Evolutionary conservation across 2,113 vertebrate species (phyloP).

Genomic region (Cyprinus carpio): DNA sequence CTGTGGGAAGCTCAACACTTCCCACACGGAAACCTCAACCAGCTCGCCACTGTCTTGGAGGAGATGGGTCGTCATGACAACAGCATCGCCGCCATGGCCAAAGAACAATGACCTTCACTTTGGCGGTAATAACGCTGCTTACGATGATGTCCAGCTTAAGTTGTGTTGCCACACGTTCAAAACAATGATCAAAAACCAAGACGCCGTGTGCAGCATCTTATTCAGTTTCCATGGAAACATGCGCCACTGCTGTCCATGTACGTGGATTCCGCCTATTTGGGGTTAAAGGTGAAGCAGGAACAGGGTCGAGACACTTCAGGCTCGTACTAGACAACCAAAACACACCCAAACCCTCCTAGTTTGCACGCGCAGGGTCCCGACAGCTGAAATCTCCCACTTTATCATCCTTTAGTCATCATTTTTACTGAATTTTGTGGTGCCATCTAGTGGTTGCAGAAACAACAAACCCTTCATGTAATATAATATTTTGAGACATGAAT

Average conservation of each 20-base stretch:
- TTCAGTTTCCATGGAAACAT: constrained; percentile 87
- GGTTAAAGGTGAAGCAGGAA: constrained; percentile 76
- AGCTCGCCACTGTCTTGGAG: constrained; percentile 91
- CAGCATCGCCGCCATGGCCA: constrained; percentile 77
- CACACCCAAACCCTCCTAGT: background rate
- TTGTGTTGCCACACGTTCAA: background rate
- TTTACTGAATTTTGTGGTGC: constrained; percentile 46
- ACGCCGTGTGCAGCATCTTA: background rate
- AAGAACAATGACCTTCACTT: constrained; percentile 81
- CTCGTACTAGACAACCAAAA: too few species aligned
- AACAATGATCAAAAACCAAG: background rate
- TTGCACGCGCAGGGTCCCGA: background rate
- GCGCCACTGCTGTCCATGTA: constrained; percentile 83
- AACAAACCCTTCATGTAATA: background rate
- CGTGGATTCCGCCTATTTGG: constrained; percentile 86
- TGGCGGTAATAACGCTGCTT: too few species aligned
- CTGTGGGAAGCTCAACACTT: constrained; percentile 99
- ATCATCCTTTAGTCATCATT: constrained; percentile 35
- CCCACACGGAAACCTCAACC: constrained; percentile 92
- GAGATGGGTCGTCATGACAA: constrained; percentile 97
- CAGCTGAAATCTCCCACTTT: background rate
- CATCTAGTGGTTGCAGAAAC: constrained; percentile 42
- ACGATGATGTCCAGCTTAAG: background rate
- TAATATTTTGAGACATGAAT: constrained; percentile 44
- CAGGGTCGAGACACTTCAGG: constrained; percentile 67